These are phyloP conservation scores for Platerodrilus igneus DNA, from an alignment of 2,888 invertebrate genomes.

Conservation along the genomic window DNA sequence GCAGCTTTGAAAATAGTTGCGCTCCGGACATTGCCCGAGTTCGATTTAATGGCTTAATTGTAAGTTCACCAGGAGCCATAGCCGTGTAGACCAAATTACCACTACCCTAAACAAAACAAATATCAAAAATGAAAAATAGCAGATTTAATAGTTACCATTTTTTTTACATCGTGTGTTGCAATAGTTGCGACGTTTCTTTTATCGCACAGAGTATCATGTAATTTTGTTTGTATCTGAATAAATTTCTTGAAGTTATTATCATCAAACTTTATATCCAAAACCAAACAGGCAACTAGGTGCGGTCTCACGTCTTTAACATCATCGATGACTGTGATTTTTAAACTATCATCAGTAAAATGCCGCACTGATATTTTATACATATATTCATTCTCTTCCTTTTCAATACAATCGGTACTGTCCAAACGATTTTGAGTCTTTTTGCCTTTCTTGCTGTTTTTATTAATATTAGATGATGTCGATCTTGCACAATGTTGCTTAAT, in stretches of 20 bases:
- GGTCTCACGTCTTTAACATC: conserved; percentile 59
- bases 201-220: conserved; percentile 71
- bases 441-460: conserved; percentile 31
- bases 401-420: conserved; percentile 44
- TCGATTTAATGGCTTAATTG: conserved; percentile 63
- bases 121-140: conserved; percentile 3
- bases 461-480: conserved; percentile 20
- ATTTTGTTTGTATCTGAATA: conserved; percentile 72
- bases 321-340: conserved; percentile 31
- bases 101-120: conserved; percentile 33
- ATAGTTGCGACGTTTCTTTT: conserved; percentile 75
- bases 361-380: conserved; percentile 43
- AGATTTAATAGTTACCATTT: conserved; percentile 46
- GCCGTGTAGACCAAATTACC: conserved; percentile 66
- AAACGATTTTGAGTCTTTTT: conserved; percentile 44
- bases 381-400: conserved; percentile 29
- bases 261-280: conserved; percentile 60
- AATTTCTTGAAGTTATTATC: conserved; percentile 64
- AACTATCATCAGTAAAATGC: conserved; percentile 26
- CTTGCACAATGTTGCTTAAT: conserved; percentile 62
- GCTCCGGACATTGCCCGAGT: conserved; percentile 59
- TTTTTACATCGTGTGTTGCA: conserved; percentile 74
- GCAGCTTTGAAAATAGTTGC: conserved; percentile 63
- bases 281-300: conserved; percentile 68
- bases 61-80: conserved; percentile 57